These are phyloP conservation scores for Dicrurus megarhynchus DNA, from an alignment of 2,113 vertebrate genomes.

Conservation along the genomic window DNA sequence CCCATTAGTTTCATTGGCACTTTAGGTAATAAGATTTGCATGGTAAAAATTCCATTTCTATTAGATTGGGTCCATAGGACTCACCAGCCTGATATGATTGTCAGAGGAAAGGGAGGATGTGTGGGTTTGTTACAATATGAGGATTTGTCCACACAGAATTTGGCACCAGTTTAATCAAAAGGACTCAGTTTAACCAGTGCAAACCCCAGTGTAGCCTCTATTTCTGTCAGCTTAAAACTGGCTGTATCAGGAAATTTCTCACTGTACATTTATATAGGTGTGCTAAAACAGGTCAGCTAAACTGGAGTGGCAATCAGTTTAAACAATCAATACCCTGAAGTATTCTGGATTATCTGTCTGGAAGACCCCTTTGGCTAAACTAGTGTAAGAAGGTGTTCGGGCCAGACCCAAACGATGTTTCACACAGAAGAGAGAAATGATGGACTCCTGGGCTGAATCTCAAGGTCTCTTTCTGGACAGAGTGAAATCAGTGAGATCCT, in stretches of 20 bases:
- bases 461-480: neutral
- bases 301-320: neutral
- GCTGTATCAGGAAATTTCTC: slow-evolving; percentile 18
- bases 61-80: slow-evolving; percentile 70
- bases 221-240: slow-evolving; percentile 52
- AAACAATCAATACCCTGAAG: neutral
- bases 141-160: slow-evolving; percentile 67
- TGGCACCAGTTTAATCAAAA: slow-evolving; percentile 66
- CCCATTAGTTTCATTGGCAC: slow-evolving; percentile 58
- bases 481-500: neutral
- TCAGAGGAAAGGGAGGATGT: slow-evolving; percentile 61
- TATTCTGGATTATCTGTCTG: neutral
- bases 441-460: neutral
- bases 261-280: neutral
- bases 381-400: neutral
- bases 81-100: slow-evolving; percentile 68
- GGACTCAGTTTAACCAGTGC: slow-evolving; percentile 45
- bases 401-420: neutral
- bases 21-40: slow-evolving; percentile 75
- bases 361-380: neutral
- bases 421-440: neutral
- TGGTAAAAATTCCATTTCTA: slow-evolving; percentile 74
- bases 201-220: slow-evolving; percentile 41
- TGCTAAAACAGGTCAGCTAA: neutral
- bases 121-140: slow-evolving; percentile 62